Conservation (phyloP, 2,113 vertebrate species). For the Galeopterus variegatus region DNA sequence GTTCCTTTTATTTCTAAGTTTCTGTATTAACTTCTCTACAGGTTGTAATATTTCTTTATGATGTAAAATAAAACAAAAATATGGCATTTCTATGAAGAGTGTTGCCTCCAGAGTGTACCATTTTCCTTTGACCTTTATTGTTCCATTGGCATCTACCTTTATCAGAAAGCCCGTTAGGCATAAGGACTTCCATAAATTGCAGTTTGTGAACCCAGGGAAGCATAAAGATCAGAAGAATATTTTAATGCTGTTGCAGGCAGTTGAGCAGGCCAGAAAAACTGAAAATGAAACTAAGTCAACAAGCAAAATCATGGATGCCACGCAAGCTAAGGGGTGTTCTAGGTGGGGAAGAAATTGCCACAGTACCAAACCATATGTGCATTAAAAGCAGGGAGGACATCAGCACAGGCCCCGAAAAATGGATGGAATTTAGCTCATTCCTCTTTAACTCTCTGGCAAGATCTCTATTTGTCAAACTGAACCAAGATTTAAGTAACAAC, state of each 20-base stretch:
- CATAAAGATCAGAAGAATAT: constrained; percentile 86
- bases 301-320: constrained; percentile 82
- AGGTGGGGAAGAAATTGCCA: constrained; percentile 36
- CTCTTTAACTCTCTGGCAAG: constrained; percentile 31
- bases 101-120: constrained; percentile 1
- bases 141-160: constrained; percentile 51
- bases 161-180: constrained; percentile 71
- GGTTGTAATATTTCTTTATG: constrained; percentile 25
- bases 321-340: constrained; percentile 69
- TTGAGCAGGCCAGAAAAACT: constrained; percentile 86
- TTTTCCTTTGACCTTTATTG: constrained; percentile 77
- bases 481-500: constrained; percentile 48
- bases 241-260: constrained; percentile 84
- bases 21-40: background rate
- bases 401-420: background rate
- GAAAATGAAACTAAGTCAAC: constrained; percentile 88
- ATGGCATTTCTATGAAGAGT: background rate
- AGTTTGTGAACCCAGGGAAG: constrained; percentile 81
- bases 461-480: constrained; percentile 10
- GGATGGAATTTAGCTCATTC: background rate
- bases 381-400: background rate
- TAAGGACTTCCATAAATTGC: constrained; percentile 76
- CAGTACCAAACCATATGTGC: background rate
- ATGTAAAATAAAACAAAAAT: background rate
- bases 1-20: background rate